A percentile compares a stretch with the other conserved stretches of the same genome.
Conservation (phyloP, 2,113 vertebrate species). For the Nesogale talazaci region DNA sequence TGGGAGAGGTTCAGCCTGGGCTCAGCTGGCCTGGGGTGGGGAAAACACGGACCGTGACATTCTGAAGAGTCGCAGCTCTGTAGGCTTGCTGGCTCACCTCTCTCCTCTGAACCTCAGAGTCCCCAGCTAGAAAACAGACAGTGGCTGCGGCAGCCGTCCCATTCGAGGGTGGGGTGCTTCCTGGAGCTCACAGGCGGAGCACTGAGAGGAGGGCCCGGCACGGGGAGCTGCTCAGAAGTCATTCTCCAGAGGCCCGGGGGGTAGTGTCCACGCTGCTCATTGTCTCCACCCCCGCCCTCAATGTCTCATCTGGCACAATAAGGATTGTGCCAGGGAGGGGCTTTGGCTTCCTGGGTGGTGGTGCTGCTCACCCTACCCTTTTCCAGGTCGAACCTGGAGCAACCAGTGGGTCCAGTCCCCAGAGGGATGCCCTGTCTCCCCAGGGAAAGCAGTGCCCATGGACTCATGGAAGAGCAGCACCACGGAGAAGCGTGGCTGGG, state of each 20-base stretch:
- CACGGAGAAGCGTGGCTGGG: background rate
- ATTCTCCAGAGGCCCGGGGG: background rate
- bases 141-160: background rate
- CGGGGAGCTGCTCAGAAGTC: background rate
- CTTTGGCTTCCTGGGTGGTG: background rate
- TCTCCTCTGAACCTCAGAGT: background rate
- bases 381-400: background rate
- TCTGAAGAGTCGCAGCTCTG: background rate
- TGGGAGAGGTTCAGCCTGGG: background rate
- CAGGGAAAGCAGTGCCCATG: background rate
- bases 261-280: background rate
- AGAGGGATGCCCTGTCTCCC: background rate
- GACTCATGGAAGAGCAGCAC: background rate
- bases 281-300: background rate
- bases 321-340: background rate
- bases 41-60: background rate
- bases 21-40: background rate
- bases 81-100: background rate
- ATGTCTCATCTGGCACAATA: background rate
- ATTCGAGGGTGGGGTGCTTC: background rate
- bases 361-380: background rate
- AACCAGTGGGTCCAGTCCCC: background rate
- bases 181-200: background rate
- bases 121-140: background rate
- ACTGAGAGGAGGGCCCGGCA: background rate